Evolutionary conservation across 2,888 invertebrate species (phyloP), one percentile per base, ranked within the genome.

Genomic region (Steinernema carpocapsae): DNA sequence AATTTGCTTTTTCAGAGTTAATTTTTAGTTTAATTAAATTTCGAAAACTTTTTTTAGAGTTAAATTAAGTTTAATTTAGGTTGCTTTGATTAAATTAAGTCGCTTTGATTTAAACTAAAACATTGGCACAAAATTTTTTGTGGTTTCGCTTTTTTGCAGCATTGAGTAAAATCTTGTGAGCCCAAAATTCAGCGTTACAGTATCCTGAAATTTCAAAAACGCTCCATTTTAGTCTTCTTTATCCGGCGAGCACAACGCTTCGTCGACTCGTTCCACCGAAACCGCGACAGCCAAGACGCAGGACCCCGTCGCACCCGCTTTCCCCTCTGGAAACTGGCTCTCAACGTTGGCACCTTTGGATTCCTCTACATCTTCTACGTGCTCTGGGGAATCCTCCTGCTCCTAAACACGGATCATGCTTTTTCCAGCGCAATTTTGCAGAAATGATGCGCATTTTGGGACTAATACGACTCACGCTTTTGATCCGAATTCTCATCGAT

Each of bases 291-390:
- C 4, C 37, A 70, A 7, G 71, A 46, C 19, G 19, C n/a, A 22
- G 29, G 14, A 7, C 71, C 72, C n/a, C 64, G 76, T 19, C 73
- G 72, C 1, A 72, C 79, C 7, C 76, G 86, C 10, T 86, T 86
- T 72, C 86, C 86, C 0, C 70, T 86, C 17, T 86, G 86, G 86
- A 86, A 86, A 71, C 73, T 86, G 71, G 83, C 83, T 0, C 70
- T 86, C 64, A 85, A 86, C 72, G 84, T 86, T 12, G 80, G 78
- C 64, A 86, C 86, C 14, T 86, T 86, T 74, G 85, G 86, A 6
- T 77, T 79, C 22, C 77, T 86, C 70, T 80, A 86, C 72, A 74
- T 82, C 29, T 83, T 84, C 71, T 86, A 86, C 72, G 84, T 82
- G 10, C 78, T 84, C 70, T 86, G 86, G 86, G 84, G 70, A 71